Conservation (phyloP, 2,797 vertebrate species). For the Cossypha caffra region DNA sequence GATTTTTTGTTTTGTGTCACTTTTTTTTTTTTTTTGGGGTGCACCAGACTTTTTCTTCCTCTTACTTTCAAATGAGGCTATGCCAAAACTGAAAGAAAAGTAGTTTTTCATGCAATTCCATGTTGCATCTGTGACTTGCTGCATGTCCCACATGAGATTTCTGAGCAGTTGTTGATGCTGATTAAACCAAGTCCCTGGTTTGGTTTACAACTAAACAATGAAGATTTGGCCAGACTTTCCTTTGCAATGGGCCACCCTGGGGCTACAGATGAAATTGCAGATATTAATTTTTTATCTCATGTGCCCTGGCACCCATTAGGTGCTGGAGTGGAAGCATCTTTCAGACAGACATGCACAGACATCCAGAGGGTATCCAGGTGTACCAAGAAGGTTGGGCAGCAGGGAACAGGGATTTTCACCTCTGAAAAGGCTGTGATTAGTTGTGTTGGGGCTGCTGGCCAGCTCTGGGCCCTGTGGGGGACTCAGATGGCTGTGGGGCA, state of each 20-base stretch:
- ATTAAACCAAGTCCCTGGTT: background rate
- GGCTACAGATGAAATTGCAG: background rate
- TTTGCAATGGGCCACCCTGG: background rate
- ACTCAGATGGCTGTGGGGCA: background rate
- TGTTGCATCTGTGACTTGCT: background rate
- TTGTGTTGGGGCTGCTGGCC: background rate
- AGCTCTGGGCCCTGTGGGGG: background rate
- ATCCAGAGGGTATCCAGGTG: too few species aligned
- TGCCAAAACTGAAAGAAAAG: background rate
- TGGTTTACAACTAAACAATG: background rate
- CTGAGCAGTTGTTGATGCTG: background rate
- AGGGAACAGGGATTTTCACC: background rate
- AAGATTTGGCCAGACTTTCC: background rate
- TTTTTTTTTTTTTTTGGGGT: background rate
- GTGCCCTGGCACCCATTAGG: accelerated
- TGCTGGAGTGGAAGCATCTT: background rate
- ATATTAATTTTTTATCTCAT: background rate
- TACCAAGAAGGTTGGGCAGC: background rate
- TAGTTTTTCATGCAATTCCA: background rate
- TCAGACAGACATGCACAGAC: background rate
- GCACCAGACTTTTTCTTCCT: background rate
- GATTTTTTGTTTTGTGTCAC: background rate
- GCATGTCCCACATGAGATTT: background rate
- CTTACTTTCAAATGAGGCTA: background rate
- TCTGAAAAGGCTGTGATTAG: background rate